Evolutionary conservation across 53 echinoderm and acorn worm genomes (phyloP), one percentile per base, ranked within the genome.

Genomic region (Patiria pectinifera): DNA sequence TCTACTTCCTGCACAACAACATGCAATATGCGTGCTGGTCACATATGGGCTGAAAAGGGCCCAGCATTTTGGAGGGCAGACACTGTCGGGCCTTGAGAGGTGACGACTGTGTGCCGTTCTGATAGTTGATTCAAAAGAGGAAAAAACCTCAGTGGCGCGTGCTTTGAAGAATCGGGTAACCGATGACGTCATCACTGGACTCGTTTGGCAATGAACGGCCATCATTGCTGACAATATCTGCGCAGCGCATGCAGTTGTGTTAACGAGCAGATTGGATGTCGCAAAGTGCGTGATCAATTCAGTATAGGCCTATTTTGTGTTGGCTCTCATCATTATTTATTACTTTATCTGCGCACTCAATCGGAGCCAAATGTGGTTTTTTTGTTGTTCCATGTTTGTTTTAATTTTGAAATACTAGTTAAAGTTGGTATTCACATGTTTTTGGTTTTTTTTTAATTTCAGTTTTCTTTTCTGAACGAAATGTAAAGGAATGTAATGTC

Each of bases 1-100:
- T 72, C 86, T 86, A 74, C 75, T 86, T 86, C 86, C 86, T 86
- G 85, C 43, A n/a, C 45, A 35, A 35, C 35, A 35, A 61, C 26
- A 15, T 18, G 4, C 13, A 69, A 11, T 4, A 69, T 69, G 69
- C 16, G 21, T 21, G 24, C 74, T 9, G 74, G 74, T 23, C 74
- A 10, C 74, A 74, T 74, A 24, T 74, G 74, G 15, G n/a, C 47
- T 7, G 6, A 11, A 11, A 46, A 22, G 59, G 11, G 82, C 59
- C 21, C 18, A 18, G 59, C 21, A 66, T 66, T 66, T 66, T 11
- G 21, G 23, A 82, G 82, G 58, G 23, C 82, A 59, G 82, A 53
- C 82, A 59, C 59, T n/a, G 23, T 15, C 82, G 82, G 59, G 59
- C 82, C 82, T 82, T 82, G 82, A 22, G 21, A 82, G 82, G 82